phyloP scores from a whole-genome alignment of 2,888 invertebrate species.

The Dicycla oo region DNA sequence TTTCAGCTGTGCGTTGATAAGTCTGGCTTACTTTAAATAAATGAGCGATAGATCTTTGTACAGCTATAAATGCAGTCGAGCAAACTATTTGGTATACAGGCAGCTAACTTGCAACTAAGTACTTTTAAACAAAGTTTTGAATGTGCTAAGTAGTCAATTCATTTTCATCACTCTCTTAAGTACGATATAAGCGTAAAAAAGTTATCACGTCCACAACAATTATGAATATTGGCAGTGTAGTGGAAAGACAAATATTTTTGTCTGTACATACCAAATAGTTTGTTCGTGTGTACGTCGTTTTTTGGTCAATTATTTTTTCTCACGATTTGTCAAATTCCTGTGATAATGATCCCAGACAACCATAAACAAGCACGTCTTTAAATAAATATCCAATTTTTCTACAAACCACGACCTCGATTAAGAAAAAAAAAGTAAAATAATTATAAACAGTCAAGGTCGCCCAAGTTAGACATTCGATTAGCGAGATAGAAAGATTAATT shows the following conservation, averaged over 20 bases:
- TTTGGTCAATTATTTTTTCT: neutral
- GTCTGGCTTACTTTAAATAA: too few species aligned
- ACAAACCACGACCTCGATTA: neutral
- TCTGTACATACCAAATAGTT: neutral
- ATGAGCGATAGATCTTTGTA: too few species aligned
- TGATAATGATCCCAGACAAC: neutral
- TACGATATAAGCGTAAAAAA: neutral
- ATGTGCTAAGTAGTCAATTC: neutral
- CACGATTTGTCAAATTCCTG: neutral
- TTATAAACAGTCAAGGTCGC: slow-evolving; percentile 37
- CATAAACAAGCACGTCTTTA: neutral
- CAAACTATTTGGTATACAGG: too few species aligned
- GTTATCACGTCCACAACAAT: neutral
- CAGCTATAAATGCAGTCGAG: too few species aligned
- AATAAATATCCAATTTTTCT: slow-evolving; percentile 8
- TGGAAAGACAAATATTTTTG: neutral
- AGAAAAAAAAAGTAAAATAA: slow-evolving; percentile 26
- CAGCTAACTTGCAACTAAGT: too few species aligned
- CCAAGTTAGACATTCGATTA: slow-evolving; percentile 63
- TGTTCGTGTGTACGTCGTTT: neutral
- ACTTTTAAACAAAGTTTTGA: neutral
- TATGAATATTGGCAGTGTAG: neutral
- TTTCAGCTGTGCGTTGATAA: too few species aligned
- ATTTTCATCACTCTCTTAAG: neutral
- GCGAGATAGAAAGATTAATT: slow-evolving; percentile 75